These are phyloP conservation scores for Cerastis leucographa DNA, from an alignment of 2,888 invertebrate genomes.

Conservation along the genomic window DNA sequence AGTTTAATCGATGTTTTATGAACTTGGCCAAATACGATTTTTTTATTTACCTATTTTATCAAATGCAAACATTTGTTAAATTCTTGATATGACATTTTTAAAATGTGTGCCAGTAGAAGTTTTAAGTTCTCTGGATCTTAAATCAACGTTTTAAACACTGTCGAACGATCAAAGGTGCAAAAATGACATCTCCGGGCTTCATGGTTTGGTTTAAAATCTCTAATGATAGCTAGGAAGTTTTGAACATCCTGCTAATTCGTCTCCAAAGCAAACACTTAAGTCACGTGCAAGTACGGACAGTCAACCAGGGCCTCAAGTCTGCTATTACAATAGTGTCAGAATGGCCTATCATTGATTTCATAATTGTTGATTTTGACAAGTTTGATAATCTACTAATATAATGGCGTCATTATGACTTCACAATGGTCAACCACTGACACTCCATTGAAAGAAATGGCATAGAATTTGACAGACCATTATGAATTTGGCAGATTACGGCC, in stretches of 20 bases:
- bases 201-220: neutral
- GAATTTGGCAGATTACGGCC: no score
- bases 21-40: neutral
- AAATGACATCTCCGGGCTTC: neutral
- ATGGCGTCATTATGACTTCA: no score
- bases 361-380: no score
- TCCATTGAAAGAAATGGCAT: no score
- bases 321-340: no score
- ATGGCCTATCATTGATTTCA: no score
- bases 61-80: neutral
- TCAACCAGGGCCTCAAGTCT: no score
- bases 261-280: neutral
- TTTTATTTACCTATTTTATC: neutral
- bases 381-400: no score
- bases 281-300: neutral
- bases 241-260: neutral
- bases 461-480: no score
- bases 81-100: neutral
- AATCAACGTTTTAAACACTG: neutral
- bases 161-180: neutral
- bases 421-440: no score
- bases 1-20: constrained; percentile 21
- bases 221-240: neutral
- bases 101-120: neutral
- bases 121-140: neutral